phyloP scores from a whole-genome alignment of 1,140 invertebrate genomes.

The Drosophila ambigua region DNA sequence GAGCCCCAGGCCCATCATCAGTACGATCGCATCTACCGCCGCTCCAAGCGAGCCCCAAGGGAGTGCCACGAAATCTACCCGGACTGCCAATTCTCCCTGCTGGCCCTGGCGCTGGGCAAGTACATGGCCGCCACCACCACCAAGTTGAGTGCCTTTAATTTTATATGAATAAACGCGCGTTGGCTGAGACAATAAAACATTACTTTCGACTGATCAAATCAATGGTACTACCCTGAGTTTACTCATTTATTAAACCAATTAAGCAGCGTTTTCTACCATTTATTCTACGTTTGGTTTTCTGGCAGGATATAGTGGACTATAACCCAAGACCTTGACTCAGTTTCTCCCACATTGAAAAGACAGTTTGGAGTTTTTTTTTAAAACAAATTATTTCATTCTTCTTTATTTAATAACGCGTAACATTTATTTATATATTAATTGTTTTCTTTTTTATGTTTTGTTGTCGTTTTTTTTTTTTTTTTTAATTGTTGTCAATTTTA shows the following conservation, averaged over 20 bases:
- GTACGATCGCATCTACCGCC: constrained; percentile 69
- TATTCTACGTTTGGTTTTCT: too few species aligned
- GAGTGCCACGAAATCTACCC: constrained; percentile 86
- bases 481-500: constrained; percentile 44
- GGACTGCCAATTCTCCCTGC: constrained; percentile 88
- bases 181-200: background rate
- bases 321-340: background rate
- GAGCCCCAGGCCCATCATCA: constrained; percentile 65
- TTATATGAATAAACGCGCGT: constrained; percentile 42
- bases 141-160: constrained; percentile 58
- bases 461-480: constrained; percentile 52
- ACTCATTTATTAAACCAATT: too few species aligned
- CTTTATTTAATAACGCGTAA: constrained; percentile 84
- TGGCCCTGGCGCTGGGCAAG: constrained; percentile 89
- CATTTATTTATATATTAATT: constrained; percentile 84
- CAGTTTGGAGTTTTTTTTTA: constrained; percentile 69
- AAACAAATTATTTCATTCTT: constrained; percentile 83
- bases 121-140: constrained; percentile 84
- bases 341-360: background rate
- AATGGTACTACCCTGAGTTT: too few species aligned
- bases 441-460: constrained; percentile 66
- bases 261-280: too few species aligned
- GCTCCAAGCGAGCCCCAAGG: constrained; percentile 48
- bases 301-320: too few species aligned
- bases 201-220: background rate